A percentile compares a stretch with the other conserved stretches of the same genome.
Conservation (phyloP, 2,797 vertebrate species). For the Lepilemur septentrionalis region DNA sequence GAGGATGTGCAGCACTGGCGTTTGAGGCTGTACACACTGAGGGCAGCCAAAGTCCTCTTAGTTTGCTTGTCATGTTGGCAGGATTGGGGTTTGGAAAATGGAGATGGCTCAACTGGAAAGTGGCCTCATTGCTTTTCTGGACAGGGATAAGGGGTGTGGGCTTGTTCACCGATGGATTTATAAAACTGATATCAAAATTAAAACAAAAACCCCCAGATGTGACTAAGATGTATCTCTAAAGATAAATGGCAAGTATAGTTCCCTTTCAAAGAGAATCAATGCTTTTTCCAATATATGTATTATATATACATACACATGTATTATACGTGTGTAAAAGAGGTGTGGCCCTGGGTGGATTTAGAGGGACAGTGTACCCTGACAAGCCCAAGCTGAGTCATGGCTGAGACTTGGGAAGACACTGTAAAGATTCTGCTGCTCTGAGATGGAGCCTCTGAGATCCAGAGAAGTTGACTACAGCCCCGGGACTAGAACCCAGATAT, state of each 20-base stretch:
- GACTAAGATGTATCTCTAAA: no score
- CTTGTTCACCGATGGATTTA: neutral
- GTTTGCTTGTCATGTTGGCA: neutral
- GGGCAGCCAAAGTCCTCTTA: neutral
- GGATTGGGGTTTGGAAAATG: neutral
- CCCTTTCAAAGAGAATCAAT: no score
- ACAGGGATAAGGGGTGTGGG: neutral
- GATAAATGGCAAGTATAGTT: no score
- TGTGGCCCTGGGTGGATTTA: neutral
- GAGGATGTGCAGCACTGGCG: neutral
- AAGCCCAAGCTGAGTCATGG: neutral
- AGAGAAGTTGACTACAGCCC: neutral
- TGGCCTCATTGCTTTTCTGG: neutral
- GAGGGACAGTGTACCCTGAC: neutral
- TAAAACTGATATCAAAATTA: no score
- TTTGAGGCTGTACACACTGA: neutral
- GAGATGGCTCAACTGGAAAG: neutral
- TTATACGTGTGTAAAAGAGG: neutral
- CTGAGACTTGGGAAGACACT: neutral
- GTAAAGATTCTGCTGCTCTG: neutral
- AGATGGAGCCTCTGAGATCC: neutral
- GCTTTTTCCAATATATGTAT: no score
- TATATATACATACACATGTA: neutral
- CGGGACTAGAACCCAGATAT: neutral
- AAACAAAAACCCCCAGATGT: no score